Percentiles rank a stretch among this genome's conserved stretches.
Conservation (phyloP, 2,113 vertebrate species). For the Cacatua alba region DNA sequence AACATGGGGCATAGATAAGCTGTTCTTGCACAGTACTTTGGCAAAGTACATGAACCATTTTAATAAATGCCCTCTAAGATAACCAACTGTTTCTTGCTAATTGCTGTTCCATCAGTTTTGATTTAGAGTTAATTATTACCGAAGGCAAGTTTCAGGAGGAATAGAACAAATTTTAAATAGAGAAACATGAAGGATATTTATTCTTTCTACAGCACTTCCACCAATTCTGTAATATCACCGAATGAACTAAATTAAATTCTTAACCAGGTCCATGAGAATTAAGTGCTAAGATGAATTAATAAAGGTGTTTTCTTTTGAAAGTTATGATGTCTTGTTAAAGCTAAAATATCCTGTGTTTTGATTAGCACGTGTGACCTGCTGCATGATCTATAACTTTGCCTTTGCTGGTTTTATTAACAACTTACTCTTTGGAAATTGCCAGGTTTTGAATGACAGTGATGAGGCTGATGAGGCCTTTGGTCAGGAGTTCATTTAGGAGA, state of each 20-base stretch:
- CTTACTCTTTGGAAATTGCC: neutral
- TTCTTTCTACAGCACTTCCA: neutral
- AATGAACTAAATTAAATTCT: neutral
- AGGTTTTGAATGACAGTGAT: neutral
- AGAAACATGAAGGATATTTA: neutral
- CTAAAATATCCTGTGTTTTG: neutral
- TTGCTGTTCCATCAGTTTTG: neutral
- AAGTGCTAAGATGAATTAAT: neutral
- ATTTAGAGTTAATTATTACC: neutral
- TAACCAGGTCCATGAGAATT: neutral
- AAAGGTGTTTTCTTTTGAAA: neutral
- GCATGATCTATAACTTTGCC: neutral
- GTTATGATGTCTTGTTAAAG: neutral
- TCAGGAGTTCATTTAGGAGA: neutral
- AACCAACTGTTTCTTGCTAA: neutral
- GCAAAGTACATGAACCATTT: neutral
- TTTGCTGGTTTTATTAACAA: neutral
- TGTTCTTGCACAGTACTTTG: neutral
- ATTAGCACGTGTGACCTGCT: neutral
- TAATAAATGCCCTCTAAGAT: neutral
- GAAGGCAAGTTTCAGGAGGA: neutral
- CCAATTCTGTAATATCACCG: neutral
- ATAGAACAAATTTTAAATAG: neutral
- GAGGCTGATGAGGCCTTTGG: neutral
- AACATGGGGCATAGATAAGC: neutral